Evolutionary conservation across 2,888 invertebrate species (phyloP).

Genomic region (Ichneumon xanthorius): DNA sequence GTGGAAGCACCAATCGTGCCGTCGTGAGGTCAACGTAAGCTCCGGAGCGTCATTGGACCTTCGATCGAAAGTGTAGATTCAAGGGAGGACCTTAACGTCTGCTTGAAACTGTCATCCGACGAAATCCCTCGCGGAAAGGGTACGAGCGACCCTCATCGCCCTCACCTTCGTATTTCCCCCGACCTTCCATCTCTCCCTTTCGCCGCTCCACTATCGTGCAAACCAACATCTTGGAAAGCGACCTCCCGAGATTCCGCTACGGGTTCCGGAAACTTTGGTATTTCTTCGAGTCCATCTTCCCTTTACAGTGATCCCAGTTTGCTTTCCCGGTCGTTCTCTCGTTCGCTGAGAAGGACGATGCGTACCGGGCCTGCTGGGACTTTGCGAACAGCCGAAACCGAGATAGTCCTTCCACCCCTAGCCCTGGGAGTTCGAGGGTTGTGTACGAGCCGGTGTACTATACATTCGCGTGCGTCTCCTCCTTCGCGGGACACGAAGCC

Average conservation of each 20-base stretch:
- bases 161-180: constrained; percentile 17
- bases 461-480: constrained; percentile 36
- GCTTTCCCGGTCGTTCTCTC: constrained; percentile 23
- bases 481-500: constrained; percentile 20
- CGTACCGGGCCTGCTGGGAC: constrained; percentile 39
- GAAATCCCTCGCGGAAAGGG: constrained; percentile 1
- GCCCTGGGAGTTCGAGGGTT: constrained; percentile 33
- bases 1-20: background rate
- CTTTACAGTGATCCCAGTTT: constrained; percentile 10
- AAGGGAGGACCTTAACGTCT: background rate
- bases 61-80: constrained; percentile 7
- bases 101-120: background rate
- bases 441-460: constrained; percentile 2
- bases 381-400: constrained; percentile 28
- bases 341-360: constrained; percentile 16
- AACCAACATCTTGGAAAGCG: constrained; percentile 28
- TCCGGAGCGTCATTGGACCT: background rate
- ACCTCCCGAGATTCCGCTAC: constrained; percentile 50
- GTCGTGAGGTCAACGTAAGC: background rate
- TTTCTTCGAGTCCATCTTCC: constrained; percentile 53
- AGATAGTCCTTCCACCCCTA: constrained; percentile 42
- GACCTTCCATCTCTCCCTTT: constrained; percentile 12
- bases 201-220: constrained; percentile 6
- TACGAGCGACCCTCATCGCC: constrained; percentile 33
- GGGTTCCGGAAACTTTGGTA: constrained; percentile 53